These are phyloP conservation scores for Chaetophractus vellerosus DNA, from an alignment of 2,797 vertebrate species.

Conservation along the genomic window DNA sequence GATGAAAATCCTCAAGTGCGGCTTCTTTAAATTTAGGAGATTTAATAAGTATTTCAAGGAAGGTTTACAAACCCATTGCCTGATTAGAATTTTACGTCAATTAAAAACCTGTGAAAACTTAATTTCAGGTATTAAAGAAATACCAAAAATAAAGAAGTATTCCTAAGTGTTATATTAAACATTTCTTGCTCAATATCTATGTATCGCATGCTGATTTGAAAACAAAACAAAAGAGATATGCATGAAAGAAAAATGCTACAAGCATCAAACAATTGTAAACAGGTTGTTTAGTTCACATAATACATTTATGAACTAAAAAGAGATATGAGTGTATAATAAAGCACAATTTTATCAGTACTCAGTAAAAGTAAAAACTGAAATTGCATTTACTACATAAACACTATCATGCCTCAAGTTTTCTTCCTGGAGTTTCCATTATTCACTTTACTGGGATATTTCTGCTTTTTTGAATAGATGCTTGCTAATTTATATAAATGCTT, in stretches of 20 bases:
- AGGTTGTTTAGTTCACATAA: background rate
- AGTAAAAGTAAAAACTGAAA: background rate
- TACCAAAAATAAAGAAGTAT: background rate
- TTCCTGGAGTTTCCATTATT: slow-evolving; percentile 11
- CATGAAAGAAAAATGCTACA: background rate
- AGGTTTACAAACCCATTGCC: background rate
- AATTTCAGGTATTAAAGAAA: background rate
- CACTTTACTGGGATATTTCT: slow-evolving; percentile 24
- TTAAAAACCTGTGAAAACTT: background rate
- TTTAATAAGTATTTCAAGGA: background rate
- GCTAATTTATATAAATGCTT: slow-evolving; percentile 81
- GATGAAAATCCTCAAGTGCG: background rate
- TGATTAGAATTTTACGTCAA: background rate
- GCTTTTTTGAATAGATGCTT: slow-evolving; percentile 63
- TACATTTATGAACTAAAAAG: background rate
- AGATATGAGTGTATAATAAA: background rate
- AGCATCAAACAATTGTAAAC: background rate
- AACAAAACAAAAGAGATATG: background rate
- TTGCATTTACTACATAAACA: background rate
- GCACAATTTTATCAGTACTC: background rate
- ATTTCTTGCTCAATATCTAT: background rate
- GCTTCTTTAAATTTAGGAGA: background rate
- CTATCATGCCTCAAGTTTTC: background rate
- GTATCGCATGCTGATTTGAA: background rate
- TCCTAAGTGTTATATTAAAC: background rate